Base-by-base conservation (phyloP, 2,797 vertebrate species). In the Macrochelys suwanniensis region DNA sequence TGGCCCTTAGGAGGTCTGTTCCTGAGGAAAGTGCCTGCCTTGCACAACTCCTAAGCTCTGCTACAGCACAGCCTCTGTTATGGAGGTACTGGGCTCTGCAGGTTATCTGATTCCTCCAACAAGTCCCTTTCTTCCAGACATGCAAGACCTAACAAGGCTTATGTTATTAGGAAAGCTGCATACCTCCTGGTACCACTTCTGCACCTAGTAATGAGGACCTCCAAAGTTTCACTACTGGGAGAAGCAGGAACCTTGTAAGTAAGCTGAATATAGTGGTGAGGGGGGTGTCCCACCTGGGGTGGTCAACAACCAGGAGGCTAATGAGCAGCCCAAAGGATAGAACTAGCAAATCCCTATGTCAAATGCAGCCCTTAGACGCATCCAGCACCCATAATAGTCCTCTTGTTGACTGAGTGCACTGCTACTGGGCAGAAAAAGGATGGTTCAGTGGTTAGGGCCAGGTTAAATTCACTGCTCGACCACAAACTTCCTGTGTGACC, bases 351-450 rank as follows among this genome's bases (percentile, higher is more conserved):
- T 19, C 86, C n/a, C 57, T 7, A 53, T 2, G 23, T 80, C 88
- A 84, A 0, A 0, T 6, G 13, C 23, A 49, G 13, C 54, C 33
- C 7, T 79, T 21, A 10, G 59, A 45, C 0, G 1, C 68, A n/a
- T 53, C 50, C 65, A 53, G 11, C n/a, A 53, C 49, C 50, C 54
- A 1, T 19, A 25, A n/a, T n/a, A 25, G 0, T 4, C 3, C 4
- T 42, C 28, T 26, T 71, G n/a, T 19, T 25, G 47, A 4, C 12
- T 82, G 16, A 42, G 33, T 8, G 10, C 7, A 17, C 49, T 11
- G 3, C 8, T 5, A 2, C 23, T 79, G 61, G 53, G 37, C 17
- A 61, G 42, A 57, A 13, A 54, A 51, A 5, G 84, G 21, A 26
- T 77, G 9, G 2, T 65, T 65, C 61, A n/a, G 61, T 65, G 17